Conservation (phyloP, 2,888 invertebrate genomes). For the Coelopa pilipes region DNA sequence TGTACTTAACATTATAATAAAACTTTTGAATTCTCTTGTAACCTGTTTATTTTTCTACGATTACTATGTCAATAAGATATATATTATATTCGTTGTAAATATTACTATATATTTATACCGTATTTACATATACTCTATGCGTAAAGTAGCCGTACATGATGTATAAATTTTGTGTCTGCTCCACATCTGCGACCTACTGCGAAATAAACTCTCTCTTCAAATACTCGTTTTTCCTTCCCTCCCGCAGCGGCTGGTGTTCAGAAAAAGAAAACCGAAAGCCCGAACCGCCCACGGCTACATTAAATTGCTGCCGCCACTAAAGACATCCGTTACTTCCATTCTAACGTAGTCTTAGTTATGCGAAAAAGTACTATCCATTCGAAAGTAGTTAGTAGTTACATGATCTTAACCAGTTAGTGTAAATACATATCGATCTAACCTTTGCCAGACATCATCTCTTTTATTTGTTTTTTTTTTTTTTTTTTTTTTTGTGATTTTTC, state of each 20-base stretch:
- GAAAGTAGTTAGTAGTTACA: too few species aligned
- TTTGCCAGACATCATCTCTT: background rate
- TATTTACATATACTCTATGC: background rate
- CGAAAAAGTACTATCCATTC: too few species aligned
- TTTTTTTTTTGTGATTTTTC: too few species aligned
- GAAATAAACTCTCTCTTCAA: background rate
- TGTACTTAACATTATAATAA: slow-evolving; percentile 26
- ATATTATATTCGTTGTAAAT: slow-evolving; percentile 21
- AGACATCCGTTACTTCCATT: too few species aligned
- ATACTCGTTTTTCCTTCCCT: background rate
- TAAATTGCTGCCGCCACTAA: too few species aligned
- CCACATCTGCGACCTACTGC: too few species aligned
- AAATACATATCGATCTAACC: background rate
- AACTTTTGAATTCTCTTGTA: slow-evolving; percentile 21
- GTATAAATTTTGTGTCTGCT: background rate
- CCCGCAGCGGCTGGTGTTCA: too few species aligned
- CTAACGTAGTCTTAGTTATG: too few species aligned
- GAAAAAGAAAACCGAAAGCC: too few species aligned
- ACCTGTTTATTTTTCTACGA: slow-evolving; percentile 14
- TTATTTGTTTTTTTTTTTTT: background rate
- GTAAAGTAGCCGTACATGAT: background rate
- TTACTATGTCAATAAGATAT: slow-evolving; percentile 8
- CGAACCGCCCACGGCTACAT: too few species aligned
- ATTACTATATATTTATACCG: slow-evolving; percentile 11
- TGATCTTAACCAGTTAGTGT: too few species aligned